Evolutionary conservation across 2,113 vertebrate genomes (phyloP).

Genomic region (Tenebrosternarchus preto): DNA sequence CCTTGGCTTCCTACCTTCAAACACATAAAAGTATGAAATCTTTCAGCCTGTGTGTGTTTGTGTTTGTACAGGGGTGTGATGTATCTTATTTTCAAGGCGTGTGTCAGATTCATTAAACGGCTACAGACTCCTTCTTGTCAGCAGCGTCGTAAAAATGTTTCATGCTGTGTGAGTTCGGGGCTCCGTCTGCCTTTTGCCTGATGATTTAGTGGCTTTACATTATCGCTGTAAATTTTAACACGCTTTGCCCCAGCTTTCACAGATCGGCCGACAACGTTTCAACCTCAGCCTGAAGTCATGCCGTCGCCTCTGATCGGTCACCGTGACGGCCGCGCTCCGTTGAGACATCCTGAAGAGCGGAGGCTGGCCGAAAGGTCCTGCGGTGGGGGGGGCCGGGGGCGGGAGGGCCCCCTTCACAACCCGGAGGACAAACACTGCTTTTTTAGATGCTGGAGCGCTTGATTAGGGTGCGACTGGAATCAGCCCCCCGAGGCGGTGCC

Average conservation of each 20-base stretch:
- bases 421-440: neutral
- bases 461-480: conserved; percentile 72
- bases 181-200: conserved; percentile 44
- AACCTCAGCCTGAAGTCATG: conserved; percentile 21
- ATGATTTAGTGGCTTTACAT: conserved; percentile 62
- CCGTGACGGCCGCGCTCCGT: neutral
- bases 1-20: neutral
- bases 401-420: conserved; percentile 1
- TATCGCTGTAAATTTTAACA: conserved; percentile 54
- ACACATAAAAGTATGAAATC: neutral
- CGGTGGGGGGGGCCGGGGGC: too few species aligned
- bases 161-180: conserved; percentile 33
- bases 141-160: conserved; percentile 63
- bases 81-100: neutral
- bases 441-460: conserved; percentile 57
- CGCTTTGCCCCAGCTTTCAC: conserved; percentile 13
- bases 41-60: conserved; percentile 43
- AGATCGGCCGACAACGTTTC: conserved; percentile 47
- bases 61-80: conserved; percentile 35
- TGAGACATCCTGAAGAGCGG: conserved; percentile 39
- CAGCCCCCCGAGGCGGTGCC: conserved; percentile 70
- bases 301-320: conserved; percentile 8
- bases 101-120: conserved; percentile 56
- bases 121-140: conserved; percentile 58
- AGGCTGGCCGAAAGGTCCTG: conserved; percentile 3